Conservation (phyloP, 1,140 invertebrate species). For the Contarinia nasturtii region DNA sequence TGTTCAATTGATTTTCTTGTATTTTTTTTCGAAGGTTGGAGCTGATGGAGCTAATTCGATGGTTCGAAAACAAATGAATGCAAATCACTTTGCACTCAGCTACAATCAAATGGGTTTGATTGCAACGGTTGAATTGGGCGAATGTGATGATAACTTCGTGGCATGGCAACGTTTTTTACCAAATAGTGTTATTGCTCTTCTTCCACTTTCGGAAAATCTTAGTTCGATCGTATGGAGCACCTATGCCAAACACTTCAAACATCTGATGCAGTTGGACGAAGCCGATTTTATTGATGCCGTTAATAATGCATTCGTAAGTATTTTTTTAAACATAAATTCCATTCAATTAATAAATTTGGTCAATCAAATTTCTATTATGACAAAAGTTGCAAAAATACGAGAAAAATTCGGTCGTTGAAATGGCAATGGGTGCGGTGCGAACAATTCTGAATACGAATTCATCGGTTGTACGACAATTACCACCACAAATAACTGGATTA, state of each 20-base stretch:
- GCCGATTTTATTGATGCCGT: conserved; percentile 77
- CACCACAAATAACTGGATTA: conserved; percentile 53
- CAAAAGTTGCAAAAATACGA: conserved; percentile 47
- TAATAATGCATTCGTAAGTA: conserved; percentile 62
- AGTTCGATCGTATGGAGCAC: conserved; percentile 90
- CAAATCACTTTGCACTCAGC: conserved; percentile 57
- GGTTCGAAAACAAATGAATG: conserved; percentile 60
- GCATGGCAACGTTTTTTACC: conserved; percentile 94
- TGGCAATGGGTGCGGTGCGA: conserved; percentile 26
- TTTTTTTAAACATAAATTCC: too few species aligned
- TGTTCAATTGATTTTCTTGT: background rate
- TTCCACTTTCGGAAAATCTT: conserved; percentile 58
- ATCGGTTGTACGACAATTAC: conserved; percentile 38
- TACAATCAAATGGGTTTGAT: conserved; percentile 85
- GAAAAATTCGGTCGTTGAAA: conserved; percentile 27
- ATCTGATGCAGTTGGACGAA: conserved; percentile 43
- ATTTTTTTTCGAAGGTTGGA: conserved; percentile 46
- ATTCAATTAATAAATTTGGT: background rate
- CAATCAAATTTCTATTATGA: background rate
- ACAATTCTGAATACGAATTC: conserved; percentile 12
- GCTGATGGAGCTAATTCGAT: conserved; percentile 83
- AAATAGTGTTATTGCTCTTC: conserved; percentile 72
- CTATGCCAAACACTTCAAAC: conserved; percentile 48
- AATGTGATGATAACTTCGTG: conserved; percentile 48
- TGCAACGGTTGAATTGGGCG: conserved; percentile 62